Percentiles rank a stretch among this genome's conserved stretches.
Evolutionary conservation across 1,140 invertebrate species (phyloP).

Genomic region (Bombus difficillimus): DNA sequence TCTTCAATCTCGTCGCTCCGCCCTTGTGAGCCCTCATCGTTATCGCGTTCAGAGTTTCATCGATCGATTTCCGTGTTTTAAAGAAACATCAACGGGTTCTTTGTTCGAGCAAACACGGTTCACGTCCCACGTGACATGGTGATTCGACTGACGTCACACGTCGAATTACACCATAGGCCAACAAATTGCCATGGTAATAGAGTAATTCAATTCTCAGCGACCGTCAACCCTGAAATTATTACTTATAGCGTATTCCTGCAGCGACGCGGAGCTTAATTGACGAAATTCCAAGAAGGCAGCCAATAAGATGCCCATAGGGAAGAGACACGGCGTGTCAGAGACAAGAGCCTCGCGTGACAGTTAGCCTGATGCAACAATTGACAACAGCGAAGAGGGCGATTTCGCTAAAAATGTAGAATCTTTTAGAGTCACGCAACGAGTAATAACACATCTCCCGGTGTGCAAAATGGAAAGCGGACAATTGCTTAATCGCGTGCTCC

Average conservation of each 20-base stretch:
- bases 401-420: not conserved
- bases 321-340: not conserved
- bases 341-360: conserved; percentile 43
- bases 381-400: not conserved
- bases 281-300: conserved; percentile 56
- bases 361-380: not conserved
- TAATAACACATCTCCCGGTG: conserved; percentile 10
- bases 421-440: not conserved
- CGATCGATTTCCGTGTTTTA: conserved; percentile 28
- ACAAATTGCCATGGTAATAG: conserved; percentile 42
- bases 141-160: conserved; percentile 16
- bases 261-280: conserved; percentile 26
- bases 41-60: not conserved
- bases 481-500: conserved; percentile 27
- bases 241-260: conserved; percentile 32
- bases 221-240: conserved; percentile 49
- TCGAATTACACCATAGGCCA: conserved; percentile 37
- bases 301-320: conserved; percentile 26
- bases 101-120: conserved; percentile 7
- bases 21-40: not conserved
- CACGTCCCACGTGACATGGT: conserved; percentile 7
- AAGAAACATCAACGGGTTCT: conserved; percentile 22
- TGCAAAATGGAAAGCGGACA: not conserved
- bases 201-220: conserved; percentile 53
- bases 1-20: not conserved